Percentiles rank a stretch among this genome's conserved stretches.
phyloP scores from a whole-genome alignment of 2,113 vertebrate genomes.

The Prionailurus bengalensis region DNA sequence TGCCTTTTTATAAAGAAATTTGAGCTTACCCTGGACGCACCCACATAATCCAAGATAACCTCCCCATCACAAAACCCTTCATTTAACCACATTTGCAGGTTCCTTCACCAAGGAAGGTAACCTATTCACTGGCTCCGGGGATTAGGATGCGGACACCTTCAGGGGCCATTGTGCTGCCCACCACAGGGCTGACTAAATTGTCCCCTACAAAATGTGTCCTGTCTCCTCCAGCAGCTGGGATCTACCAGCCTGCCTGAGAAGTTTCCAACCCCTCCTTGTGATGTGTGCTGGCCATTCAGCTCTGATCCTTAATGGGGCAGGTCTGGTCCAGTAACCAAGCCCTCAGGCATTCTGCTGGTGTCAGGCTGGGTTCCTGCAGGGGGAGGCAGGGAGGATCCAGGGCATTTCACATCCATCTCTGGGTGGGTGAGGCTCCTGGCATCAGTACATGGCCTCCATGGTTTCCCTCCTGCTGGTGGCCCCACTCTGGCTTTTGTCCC shows the following conservation, averaged over 20 bases:
- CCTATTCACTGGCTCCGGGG: accelerated
- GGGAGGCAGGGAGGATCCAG: not conserved
- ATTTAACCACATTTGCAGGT: too few species aligned
- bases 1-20: not conserved
- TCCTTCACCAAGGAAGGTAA: accelerated
- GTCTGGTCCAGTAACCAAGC: too few species aligned
- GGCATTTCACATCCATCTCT: accelerated
- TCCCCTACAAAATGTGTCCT: not conserved
- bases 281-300: not conserved
- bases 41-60: not conserved
- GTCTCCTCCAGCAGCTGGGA: accelerated
- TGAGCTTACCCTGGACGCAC: not conserved
- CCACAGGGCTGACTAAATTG: not conserved
- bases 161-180: too few species aligned
- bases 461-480: not conserved
- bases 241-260: not conserved
- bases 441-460: accelerated
- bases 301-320: accelerated
- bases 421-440: too few species aligned
- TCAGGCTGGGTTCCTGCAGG: not conserved
- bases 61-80: not conserved
- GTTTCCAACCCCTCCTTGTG: too few species aligned
- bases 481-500: not conserved
- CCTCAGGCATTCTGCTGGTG: not conserved
- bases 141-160: not conserved